Base-by-base conservation (phyloP, 2,888 invertebrate species). In the Heliconius aoede region DNA sequence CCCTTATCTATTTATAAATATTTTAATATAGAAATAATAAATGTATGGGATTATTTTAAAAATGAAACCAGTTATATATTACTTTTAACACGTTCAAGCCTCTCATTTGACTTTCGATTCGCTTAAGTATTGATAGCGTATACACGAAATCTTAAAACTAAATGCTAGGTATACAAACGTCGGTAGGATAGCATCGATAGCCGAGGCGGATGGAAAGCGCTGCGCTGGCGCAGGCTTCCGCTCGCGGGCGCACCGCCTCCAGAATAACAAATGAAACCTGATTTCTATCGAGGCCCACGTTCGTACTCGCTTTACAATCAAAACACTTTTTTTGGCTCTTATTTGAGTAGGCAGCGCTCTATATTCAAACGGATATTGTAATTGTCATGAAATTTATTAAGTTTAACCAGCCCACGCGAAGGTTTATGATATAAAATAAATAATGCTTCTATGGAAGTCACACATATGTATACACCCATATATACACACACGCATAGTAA, bases 221-320 rank as follows among this genome's bases (percentile, higher is more conserved):
- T 91, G 92, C 88, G 87, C 86, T 85, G 89, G 87, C 87, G 86
- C 82, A 83, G 84, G 85, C 90, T 93, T 93, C 93, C 93, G 93
- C 89, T 88, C 88, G 86, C 85, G 85, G 84, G 84, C 85, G 86
- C 84, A 86, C 89, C 90, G 90, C 93, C 91, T 90, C 88, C 92
- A 88, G 94, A 93, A 94, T 94, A 92, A 91, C 92, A 94, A 94
- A 91, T 89, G 91, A 90, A 94, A 93, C 94, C 94, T 92, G 94
- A 94, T 94, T 94, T 94, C 93, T 92, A 94, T 90, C 90, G 89
- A 90, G 90, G 88, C 89, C 86, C 88, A 85, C 87, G 87, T 88
- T 89, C 74, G 68, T 69, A 73, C 67, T 72, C 72, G 67, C 69
- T 76, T 77, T 72, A 71, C 78, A 68, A 72, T 77, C 75, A 71